Conservation (phyloP, 37 sponge, comb jelly and placozoan genomes). For the Petrosia ficiformis region DNA sequence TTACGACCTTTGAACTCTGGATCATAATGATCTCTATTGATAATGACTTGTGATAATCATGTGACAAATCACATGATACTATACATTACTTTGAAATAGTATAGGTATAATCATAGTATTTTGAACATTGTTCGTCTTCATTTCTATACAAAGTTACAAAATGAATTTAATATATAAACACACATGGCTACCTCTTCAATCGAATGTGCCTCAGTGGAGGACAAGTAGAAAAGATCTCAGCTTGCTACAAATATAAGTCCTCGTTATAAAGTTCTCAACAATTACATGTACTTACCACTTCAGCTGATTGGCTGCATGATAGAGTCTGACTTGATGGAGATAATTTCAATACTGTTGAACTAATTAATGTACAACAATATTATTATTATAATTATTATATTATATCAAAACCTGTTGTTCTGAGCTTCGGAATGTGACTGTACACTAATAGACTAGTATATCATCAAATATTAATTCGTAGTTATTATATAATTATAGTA, state of each 20-base stretch:
- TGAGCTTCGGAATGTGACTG: no score
- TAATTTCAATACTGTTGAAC: conserved; percentile 18
- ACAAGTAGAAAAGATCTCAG: conserved; percentile 3
- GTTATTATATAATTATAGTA: not conserved
- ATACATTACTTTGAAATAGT: conserved; percentile 13
- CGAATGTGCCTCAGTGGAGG: conserved; percentile 31
- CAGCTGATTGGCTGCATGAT: conserved; percentile 12
- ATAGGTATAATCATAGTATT: conserved; percentile 16
- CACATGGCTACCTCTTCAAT: conserved; percentile 10
- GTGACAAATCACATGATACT: not conserved
- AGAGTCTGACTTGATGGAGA: conserved; percentile 14
- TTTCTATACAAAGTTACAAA: not conserved
- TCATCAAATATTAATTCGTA: not conserved
- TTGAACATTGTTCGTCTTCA: not conserved
- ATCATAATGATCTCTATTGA: conserved; percentile 19
- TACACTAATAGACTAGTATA: not conserved
- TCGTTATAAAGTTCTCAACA: no score
- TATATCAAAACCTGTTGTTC: no score
- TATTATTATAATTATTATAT: no score
- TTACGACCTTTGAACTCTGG: conserved; percentile 15
- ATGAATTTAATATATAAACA: not conserved
- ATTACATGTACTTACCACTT: conserved; percentile 24
- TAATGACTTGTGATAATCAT: not conserved
- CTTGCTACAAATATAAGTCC: not conserved
- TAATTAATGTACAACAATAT: no score